phyloP scores from a whole-genome alignment of 2,113 vertebrate species.

The Anhinga anhinga region DNA sequence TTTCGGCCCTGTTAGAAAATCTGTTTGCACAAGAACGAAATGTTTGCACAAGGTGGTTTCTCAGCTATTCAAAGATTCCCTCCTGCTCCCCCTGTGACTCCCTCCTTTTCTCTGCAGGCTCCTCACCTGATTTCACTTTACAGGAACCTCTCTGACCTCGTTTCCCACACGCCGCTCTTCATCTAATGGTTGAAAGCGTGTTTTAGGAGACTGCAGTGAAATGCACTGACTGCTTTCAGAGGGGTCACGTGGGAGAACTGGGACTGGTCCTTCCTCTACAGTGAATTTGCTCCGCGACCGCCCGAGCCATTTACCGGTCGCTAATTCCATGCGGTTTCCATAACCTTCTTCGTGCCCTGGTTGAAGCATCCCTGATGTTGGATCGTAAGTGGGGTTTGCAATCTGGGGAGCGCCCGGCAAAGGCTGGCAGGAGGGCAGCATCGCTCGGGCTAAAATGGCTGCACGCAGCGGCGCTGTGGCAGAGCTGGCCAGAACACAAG shows the following conservation, averaged over 20 bases:
- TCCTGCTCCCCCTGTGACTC: not conserved
- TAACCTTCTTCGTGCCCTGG: not conserved
- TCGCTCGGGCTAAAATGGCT: fast-evolving
- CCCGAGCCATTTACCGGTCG: not conserved
- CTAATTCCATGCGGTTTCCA: not conserved
- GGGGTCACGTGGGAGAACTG: not conserved
- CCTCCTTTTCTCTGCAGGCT: not conserved
- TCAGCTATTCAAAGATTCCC: not conserved
- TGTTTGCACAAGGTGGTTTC: not conserved
- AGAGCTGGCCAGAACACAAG: not conserved
- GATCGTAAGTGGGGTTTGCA: not conserved
- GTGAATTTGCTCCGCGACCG: not conserved
- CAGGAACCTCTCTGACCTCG: not conserved
- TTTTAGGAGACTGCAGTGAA: not conserved
- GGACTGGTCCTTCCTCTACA: not conserved
- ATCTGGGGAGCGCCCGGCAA: not conserved
- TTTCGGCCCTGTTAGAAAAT: not conserved
- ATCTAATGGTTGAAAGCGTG: not conserved
- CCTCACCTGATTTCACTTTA: not conserved
- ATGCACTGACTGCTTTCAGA: not conserved
- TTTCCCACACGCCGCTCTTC: not conserved
- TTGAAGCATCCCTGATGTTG: not conserved
- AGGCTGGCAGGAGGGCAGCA: not conserved
- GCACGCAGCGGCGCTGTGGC: not conserved
- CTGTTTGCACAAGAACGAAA: not conserved